These are phyloP conservation scores for Amazona vittata DNA, from an alignment of 2,113 vertebrate species.

Conservation along the genomic window DNA sequence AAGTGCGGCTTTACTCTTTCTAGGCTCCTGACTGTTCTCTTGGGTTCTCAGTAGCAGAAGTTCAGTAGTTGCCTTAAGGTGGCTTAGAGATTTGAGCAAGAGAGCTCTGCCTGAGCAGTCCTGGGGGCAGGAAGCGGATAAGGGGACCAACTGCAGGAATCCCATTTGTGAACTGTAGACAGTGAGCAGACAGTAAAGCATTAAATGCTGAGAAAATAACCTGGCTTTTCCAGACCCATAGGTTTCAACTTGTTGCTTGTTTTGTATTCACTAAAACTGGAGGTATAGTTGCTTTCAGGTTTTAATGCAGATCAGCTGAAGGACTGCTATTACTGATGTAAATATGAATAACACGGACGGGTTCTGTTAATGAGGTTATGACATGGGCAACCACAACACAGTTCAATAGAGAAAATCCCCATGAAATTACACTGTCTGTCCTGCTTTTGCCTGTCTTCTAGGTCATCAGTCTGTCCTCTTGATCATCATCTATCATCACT, in stretches of 20 bases:
- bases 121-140: background rate
- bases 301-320: background rate
- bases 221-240: background rate
- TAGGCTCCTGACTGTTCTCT: background rate
- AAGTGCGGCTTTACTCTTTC: background rate
- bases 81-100: background rate
- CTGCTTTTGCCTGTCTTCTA: background rate
- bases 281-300: background rate
- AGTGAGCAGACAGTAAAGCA: background rate
- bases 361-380: background rate
- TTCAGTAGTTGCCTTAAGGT: background rate
- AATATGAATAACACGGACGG: background rate
- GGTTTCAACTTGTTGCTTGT: background rate
- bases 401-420: background rate
- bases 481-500: background rate
- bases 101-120: background rate
- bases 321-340: background rate
- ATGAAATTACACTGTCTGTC: background rate
- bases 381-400: background rate
- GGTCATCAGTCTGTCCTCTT: background rate
- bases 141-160: background rate
- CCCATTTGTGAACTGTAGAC: background rate
- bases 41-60: background rate
- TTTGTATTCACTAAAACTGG: background rate
- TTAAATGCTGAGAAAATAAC: background rate